Evolutionary conservation across 2,797 vertebrate species (phyloP).

Genomic region (Todus mexicanus): DNA sequence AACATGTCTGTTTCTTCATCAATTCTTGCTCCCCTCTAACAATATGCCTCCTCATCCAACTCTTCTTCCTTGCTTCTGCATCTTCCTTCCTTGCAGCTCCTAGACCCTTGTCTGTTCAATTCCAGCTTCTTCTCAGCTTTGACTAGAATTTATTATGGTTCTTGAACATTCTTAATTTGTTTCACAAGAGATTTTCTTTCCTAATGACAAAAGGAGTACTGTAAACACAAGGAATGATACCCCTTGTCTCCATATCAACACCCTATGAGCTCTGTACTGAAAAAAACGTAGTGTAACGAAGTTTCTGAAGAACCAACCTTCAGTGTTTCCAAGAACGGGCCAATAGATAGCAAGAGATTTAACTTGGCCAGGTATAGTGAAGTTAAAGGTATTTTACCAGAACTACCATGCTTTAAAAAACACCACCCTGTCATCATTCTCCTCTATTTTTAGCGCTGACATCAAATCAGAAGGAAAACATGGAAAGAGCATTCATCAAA

Average conservation of each 20-base stretch:
- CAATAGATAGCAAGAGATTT: background rate
- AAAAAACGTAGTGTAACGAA: rapidly evolving
- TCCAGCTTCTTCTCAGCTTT: background rate
- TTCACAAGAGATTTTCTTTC: background rate
- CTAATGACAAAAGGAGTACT: background rate
- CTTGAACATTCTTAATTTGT: background rate
- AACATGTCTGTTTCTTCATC: background rate
- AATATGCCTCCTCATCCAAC: background rate
- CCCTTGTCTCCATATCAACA: background rate
- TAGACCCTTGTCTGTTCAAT: background rate
- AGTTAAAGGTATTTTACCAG: background rate
- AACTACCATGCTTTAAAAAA: background rate
- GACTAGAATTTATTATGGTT: background rate
- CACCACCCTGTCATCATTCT: background rate
- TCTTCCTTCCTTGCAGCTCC: background rate
- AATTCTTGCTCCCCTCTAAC: background rate
- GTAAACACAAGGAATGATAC: background rate
- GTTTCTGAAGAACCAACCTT: background rate
- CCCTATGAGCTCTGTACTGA: background rate
- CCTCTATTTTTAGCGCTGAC: rapidly evolving
- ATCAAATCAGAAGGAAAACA: background rate
- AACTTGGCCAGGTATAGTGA: background rate
- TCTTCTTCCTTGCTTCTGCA: background rate
- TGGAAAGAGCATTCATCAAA: background rate
- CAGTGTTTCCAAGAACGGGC: background rate